These are phyloP conservation scores for Drosophila koepferae DNA, from an alignment of 2,888 invertebrate species.

Conservation along the genomic window DNA sequence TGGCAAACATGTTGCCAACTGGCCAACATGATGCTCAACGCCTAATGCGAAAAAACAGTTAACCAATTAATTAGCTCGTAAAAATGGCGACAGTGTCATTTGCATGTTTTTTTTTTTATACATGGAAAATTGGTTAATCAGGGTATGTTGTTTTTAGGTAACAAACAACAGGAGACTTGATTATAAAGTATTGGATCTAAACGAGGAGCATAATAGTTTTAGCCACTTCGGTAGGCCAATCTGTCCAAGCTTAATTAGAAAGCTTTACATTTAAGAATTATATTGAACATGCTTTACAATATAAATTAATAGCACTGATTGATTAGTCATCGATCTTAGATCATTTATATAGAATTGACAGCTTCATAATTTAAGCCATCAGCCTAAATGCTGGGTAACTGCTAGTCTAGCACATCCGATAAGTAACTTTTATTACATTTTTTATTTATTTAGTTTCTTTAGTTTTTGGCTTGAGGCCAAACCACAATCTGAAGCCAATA, in stretches of 20 bases:
- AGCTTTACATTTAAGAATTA: not conserved
- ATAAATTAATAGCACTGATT: not conserved
- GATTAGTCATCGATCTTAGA: not conserved
- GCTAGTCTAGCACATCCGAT: not conserved
- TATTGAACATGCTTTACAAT: not conserved
- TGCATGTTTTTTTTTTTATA: not conserved
- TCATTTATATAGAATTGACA: too few relatives aligned
- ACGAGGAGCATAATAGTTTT: too few relatives aligned
- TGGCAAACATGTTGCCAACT: constrained; percentile 22
- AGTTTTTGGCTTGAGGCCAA: constrained; percentile 57
- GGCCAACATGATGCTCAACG: constrained; percentile 69
- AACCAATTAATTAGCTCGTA: constrained; percentile 61
- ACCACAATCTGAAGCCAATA: constrained; percentile 45
- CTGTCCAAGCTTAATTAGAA: too few relatives aligned
- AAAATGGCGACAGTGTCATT: constrained; percentile 28
- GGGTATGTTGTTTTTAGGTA: not conserved
- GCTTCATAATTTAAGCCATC: not conserved
- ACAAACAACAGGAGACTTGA: not conserved
- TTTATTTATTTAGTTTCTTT: constrained; percentile 14
- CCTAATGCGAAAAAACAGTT: constrained; percentile 46
- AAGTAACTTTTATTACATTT: not conserved
- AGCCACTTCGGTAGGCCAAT: not conserved
- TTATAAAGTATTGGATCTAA: not conserved
- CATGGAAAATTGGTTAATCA: not conserved
- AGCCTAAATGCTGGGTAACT: not conserved